These are phyloP conservation scores for Nezara viridula DNA, from an alignment of 2,888 invertebrate genomes.

Conservation along the genomic window DNA sequence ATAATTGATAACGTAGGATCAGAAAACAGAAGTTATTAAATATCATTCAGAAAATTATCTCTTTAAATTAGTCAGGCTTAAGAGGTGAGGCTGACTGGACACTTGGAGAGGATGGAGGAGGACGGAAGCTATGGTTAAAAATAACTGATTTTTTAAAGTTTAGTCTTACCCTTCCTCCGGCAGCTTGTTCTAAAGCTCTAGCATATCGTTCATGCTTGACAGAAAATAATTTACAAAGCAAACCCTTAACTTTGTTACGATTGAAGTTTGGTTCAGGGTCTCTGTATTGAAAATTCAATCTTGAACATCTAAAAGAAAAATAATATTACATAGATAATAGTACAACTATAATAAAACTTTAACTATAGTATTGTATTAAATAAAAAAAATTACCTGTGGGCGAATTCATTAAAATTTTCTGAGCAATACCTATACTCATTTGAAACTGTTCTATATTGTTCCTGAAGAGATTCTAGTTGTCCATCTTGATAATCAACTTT, in stretches of 20 bases:
- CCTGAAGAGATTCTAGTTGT: conserved; percentile 64
- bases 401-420: conserved; percentile 74
- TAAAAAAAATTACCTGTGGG: conserved; percentile 67
- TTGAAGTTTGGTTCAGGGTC: conserved; percentile 85
- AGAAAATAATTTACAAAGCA: conserved; percentile 83
- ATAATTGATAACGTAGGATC: too few species aligned
- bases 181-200: conserved; percentile 87
- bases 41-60: too few species aligned
- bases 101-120: too few species aligned
- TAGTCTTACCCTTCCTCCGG: conserved; percentile 82
- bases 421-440: conserved; percentile 73
- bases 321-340: conserved; percentile 8
- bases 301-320: conserved; percentile 70
- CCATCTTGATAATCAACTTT: conserved; percentile 69
- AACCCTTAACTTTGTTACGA: conserved; percentile 78
- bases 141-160: too few species aligned
- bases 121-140: too few species aligned
- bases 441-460: conserved; percentile 69
- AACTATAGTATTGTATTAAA: background rate
- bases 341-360: background rate
- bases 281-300: conserved; percentile 79
- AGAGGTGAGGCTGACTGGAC: too few species aligned
- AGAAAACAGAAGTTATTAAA: too few species aligned
- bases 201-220: conserved; percentile 79
- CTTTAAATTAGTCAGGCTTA: too few species aligned